These are phyloP conservation scores for Orycteropus afer DNA, from an alignment of 2,113 vertebrate genomes.

Conservation along the genomic window DNA sequence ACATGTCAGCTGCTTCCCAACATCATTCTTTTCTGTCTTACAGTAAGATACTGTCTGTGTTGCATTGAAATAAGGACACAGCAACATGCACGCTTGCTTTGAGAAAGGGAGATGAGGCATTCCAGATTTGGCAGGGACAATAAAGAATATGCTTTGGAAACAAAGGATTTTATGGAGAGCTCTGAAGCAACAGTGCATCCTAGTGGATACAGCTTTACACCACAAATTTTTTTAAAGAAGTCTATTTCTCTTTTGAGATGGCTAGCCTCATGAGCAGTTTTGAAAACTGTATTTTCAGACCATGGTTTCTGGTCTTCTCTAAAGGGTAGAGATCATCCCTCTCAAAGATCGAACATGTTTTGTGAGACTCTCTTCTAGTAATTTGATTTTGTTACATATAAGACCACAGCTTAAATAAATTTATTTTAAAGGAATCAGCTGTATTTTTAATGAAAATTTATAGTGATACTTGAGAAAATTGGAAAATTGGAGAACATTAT, in stretches of 20 bases:
- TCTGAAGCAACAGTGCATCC: background rate
- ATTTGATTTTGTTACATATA: background rate
- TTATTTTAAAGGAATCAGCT: background rate
- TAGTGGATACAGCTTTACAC: background rate
- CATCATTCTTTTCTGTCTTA: slow-evolving; percentile 53
- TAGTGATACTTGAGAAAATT: background rate
- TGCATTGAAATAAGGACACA: slow-evolving; percentile 1
- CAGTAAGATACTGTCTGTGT: background rate
- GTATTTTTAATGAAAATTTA: slow-evolving; percentile 19
- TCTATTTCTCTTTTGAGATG: background rate
- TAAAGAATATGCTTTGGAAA: background rate
- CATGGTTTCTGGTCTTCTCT: background rate
- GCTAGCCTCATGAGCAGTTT: background rate
- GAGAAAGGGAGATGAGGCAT: background rate
- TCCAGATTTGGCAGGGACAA: background rate
- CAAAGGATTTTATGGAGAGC: background rate
- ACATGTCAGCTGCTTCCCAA: slow-evolving; percentile 15
- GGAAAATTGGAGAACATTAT: slow-evolving; percentile 22
- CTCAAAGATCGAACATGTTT: background rate
- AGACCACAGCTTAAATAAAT: background rate
- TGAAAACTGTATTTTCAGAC: background rate
- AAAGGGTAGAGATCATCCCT: background rate
- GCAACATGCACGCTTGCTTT: background rate
- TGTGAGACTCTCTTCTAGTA: background rate
- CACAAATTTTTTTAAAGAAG: background rate